Conservation (phyloP, 2,113 vertebrate genomes). For the Pluvialis apricaria region DNA sequence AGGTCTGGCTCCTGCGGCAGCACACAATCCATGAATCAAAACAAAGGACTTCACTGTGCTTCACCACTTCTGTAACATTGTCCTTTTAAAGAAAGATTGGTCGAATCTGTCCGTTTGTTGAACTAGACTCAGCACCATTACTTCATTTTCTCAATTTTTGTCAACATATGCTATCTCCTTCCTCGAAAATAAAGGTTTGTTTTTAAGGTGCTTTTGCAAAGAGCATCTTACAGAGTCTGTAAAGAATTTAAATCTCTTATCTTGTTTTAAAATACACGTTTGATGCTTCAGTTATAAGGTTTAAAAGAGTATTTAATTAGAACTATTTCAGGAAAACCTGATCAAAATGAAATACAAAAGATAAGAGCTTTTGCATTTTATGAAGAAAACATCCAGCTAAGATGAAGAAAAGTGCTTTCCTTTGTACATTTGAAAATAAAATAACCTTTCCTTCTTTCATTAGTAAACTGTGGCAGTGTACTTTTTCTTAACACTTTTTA, state of each 20-base stretch:
- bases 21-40: neutral
- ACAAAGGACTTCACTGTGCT: neutral
- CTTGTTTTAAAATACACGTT: neutral
- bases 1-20: neutral
- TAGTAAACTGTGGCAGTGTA: constrained; percentile 8
- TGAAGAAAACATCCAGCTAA: neutral
- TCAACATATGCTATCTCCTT: neutral
- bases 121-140: neutral
- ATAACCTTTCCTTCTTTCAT: constrained; percentile 56
- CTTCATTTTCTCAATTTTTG: neutral
- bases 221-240: neutral
- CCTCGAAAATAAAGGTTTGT: neutral
- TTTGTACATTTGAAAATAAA: constrained; percentile 45
- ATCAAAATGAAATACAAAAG: constrained; percentile 15
- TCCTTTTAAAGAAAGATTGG: neutral
- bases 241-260: neutral
- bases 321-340: neutral
- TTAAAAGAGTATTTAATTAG: constrained; percentile 17
- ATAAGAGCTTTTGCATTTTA: neutral
- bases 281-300: neutral
- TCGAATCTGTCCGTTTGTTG: neutral
- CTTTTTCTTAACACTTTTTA: constrained; percentile 41
- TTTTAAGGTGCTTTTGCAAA: neutral
- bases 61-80: neutral
- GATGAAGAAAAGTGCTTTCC: neutral